Evolutionary conservation across 2,888 invertebrate species (phyloP), one percentile per base, ranked within the genome.

Genomic region (Chrysina gloriosa): DNA sequence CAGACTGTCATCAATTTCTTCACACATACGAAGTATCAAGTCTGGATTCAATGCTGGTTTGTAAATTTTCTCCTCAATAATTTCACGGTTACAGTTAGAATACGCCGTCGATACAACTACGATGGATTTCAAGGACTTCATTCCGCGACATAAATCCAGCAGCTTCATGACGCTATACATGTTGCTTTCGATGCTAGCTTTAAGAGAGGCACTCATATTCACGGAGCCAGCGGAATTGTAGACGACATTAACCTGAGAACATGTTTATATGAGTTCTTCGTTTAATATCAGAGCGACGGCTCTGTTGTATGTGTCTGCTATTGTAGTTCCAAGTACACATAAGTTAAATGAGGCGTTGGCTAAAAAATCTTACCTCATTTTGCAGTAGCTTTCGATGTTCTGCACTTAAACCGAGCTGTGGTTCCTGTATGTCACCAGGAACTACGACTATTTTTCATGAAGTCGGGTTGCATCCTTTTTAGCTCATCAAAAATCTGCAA

Each of bases 31-130:
- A 21, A 82, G 78, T 11, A 83, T 73, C 56, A 82, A 78, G 42
- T 82, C 79, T 2, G 82, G 81, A 68, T 80, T 77, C 14, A 83
- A 78, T 2, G 84, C 83, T 1, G 82, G 71, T 0, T 81, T 79
- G 72, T 85, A 85, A 69, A 85, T 81, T 70, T 79, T 79, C 74
- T 85, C 85, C 14, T 81, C 82, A 27, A 85, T 83, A 14, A 74
- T 66, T 19, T 27, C 69, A 65, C 74, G 78, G 70, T 70, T 78
- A 56, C 76, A 81, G 65, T 82, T 78, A 2, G 82, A 80, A 68
- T 80, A 82, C 0, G 82, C 81, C 6, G 82, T 83, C 2, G 82
- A 83, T 19, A 82, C 78, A 64, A 80, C 77, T 25, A 82, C 74
- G 58, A 81, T 78, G 0, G 78, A 76, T 73, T 80, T 71, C 9